Base-by-base conservation (phyloP, 2,888 invertebrate genomes). In the Hermodice carunculata region DNA sequence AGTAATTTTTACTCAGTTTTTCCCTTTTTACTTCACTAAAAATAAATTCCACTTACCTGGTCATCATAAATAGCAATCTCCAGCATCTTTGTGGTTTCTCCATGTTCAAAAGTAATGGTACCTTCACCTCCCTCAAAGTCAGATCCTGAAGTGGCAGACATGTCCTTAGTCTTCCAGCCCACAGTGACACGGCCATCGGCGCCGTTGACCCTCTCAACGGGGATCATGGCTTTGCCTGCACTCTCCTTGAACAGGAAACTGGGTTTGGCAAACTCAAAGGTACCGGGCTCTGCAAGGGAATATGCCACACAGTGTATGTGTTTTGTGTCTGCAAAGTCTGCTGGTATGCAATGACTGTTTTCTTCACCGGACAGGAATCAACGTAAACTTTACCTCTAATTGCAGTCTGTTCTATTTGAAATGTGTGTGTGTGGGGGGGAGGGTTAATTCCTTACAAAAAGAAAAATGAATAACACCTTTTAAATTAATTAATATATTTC, bases 211-310 rank as follows among this genome's bases (percentile, higher is more conserved):
- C 90, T 78, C 22, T 83, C 78, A 0, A 90, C 86, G 26, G 87
- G 86, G 56, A 90, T 78, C 46, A 81, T 78, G 1, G 88, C 89
- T 28, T 78, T 81, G 0, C 88, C 88, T 26, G 86, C 86, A 66
- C 88, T 89, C 78, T 90, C 89, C 75, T 89, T 88, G 8, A 90
- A 89, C 28, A 90, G 79, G 57, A 88, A 80, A 70, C 89, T 89
- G 49, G 89, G 85, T 72, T 89, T 88, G 56, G 87, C 84, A 78
- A 90, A 90, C 69, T 87, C 86, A 53, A 90, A 76, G 8, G 86
- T 83, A 31, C 90, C 90, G 32, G 90, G 90, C 70, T 89, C 89
- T 89, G 78, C 14, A 42, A 34, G 19, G 28, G 49, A 26, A 22
- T n/a, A n/a, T n/a, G n/a, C n/a, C n/a, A n/a, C n/a, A n/a, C n/a